Evolutionary conservation across 2,113 vertebrate species (phyloP).

Genomic region (Pao palembangensis): DNA sequence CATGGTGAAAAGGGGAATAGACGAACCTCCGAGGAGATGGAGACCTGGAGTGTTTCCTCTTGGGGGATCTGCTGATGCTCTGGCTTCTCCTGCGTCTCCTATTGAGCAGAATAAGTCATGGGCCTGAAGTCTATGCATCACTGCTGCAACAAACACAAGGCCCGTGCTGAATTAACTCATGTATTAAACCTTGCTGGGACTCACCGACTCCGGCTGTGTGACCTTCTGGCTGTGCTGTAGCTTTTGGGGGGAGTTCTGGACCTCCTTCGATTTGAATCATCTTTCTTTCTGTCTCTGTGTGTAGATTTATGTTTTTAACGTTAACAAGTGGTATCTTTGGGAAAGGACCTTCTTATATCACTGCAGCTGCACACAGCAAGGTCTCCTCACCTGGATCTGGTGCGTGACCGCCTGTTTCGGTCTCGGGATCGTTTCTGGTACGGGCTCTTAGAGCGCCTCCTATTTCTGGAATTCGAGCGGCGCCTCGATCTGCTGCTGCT

Average conservation of each 20-base stretch:
- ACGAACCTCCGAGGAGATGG: conserved; percentile 88
- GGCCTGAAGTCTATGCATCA: neutral
- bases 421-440: conserved; percentile 85
- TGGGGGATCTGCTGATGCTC: conserved; percentile 81
- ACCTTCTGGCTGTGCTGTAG: conserved; percentile 91
- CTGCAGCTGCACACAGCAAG: neutral
- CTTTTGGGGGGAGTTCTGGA: conserved; percentile 98
- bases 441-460: conserved; percentile 88
- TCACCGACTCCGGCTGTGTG: conserved; percentile 89
- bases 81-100: conserved; percentile 82
- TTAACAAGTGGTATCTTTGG: neutral
- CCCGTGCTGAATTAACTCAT: no score
- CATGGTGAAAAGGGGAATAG: neutral
- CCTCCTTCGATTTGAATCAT: conserved; percentile 87
- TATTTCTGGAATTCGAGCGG: conserved; percentile 85
- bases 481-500: conserved; percentile 87
- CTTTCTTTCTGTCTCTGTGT: conserved; percentile 91
- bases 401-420: conserved; percentile 80
- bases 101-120: neutral
- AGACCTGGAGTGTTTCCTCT: conserved; percentile 82
- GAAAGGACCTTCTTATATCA: neutral
- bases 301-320: neutral
- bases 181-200: neutral
- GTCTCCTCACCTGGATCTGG: conserved; percentile 81
- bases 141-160: neutral